A percentile compares a stretch with the other conserved stretches of the same genome.
Evolutionary conservation across 1,140 invertebrate genomes (phyloP).

Genomic region (Drosophila nigromelanica): DNA sequence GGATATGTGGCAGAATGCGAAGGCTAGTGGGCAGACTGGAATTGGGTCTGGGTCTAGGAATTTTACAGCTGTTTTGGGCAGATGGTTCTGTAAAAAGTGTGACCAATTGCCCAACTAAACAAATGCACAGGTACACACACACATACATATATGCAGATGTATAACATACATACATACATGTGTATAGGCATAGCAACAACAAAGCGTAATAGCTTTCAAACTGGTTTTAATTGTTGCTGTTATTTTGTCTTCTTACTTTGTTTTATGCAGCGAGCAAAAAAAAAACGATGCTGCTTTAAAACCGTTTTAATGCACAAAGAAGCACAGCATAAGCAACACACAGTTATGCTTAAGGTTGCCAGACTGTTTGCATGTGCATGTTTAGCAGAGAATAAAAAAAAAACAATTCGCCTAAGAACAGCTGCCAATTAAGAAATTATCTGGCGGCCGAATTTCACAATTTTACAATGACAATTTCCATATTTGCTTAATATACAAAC

Average conservation of each 20-base stretch:
- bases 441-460: slow-evolving; percentile 43
- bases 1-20: neutral
- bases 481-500: slow-evolving; percentile 32
- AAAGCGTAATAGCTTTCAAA: slow-evolving; percentile 71
- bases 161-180: neutral
- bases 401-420: slow-evolving; percentile 11
- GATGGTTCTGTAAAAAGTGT: slow-evolving; percentile 29
- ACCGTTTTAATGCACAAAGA: slow-evolving; percentile 15
- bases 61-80: slow-evolving; percentile 38
- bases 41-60: slow-evolving; percentile 21
- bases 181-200: slow-evolving; percentile 57
- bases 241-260: slow-evolving; percentile 20
- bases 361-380: slow-evolving; percentile 6
- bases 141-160: slow-evolving; percentile 2
- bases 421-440: slow-evolving; percentile 15
- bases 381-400: slow-evolving; percentile 4
- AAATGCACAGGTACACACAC: slow-evolving; percentile 43
- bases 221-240: slow-evolving; percentile 61
- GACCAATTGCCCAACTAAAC: slow-evolving; percentile 60
- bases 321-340: slow-evolving; percentile 4
- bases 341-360: slow-evolving; percentile 17
- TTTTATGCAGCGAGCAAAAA: slow-evolving; percentile 36
- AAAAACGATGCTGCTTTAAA: slow-evolving; percentile 44
- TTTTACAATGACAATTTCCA: slow-evolving; percentile 42
- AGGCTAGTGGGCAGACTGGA: slow-evolving; percentile 3